Conservation (phyloP, 2,113 vertebrate genomes). For the Physeter macrocephalus region DNA sequence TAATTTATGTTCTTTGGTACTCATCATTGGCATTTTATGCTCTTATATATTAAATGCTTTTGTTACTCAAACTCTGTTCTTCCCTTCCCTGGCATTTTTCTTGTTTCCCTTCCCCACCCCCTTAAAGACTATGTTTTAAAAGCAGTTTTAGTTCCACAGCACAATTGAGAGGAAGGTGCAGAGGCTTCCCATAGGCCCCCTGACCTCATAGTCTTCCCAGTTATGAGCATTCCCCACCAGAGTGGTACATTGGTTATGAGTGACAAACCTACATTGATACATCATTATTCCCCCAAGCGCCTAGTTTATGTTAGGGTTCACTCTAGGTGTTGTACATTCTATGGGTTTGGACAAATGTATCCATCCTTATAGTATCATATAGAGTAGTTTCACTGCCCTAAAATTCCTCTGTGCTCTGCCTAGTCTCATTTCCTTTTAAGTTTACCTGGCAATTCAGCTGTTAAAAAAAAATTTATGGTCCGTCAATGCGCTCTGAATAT, state of each 20-base stretch:
- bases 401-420: background rate
- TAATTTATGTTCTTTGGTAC: background rate
- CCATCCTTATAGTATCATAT: background rate
- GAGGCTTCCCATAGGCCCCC: background rate
- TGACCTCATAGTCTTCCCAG: rapidly evolving
- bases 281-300: background rate
- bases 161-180: background rate
- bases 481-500: background rate
- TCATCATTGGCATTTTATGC: background rate
- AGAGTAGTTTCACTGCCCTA: background rate
- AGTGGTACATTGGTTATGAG: background rate
- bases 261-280: too few relatives aligned
- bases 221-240: background rate
- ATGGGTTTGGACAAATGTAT: background rate
- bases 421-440: background rate
- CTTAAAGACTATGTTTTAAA: background rate
- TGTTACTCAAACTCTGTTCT: background rate
- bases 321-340: background rate
- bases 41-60: background rate
- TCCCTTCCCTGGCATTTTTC: background rate
- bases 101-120: background rate
- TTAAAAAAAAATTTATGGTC: background rate
- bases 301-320: background rate
- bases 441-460: background rate
- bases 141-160: background rate